Base-by-base conservation (phyloP, 1,140 invertebrate genomes). In the Drosophila triauraria region DNA sequence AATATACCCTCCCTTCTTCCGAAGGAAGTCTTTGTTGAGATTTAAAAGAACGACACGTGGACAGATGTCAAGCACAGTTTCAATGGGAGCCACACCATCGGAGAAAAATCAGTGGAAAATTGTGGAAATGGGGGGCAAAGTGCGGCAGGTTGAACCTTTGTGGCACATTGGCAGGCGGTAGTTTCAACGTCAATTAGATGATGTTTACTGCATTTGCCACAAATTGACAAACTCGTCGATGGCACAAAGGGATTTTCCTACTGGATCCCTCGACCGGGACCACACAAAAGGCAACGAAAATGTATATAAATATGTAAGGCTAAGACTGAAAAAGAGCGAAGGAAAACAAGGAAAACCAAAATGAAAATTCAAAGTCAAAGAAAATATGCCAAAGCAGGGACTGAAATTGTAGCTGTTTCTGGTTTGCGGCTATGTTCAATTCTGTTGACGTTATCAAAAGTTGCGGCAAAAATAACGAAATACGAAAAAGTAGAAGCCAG, bases 371-470 rank as follows among this genome's bases (percentile, higher is more conserved):
- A 85, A 86, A 75, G 78, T 64, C 71, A 63, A 74, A 75, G 62
- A 75, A 79, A 83, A 77, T 83, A 79, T 83, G 81, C 71, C 81
- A 76, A 53, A 62, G 75, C 48, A 70, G 62, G 20, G 51, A 61
- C 48, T 47, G 64, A 58, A 60, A 70, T 56, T 83, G 60, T 74
- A 71, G 48, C 48, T 77, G 62, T 60, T 72, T 67, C 51, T 87
- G 83, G 80, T 80, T 87, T 87, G 83, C 80, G 83, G 84, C 83
- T 58, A 76, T 78, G 80, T 81, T 88, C 85, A 58, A 78, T 88
- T 83, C 77, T 75, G 84, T 88, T 87, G 84, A 88, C 84, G 85
- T 88, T 87, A 87, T 87, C 84, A 87, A 90, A 87, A 87, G 77
- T 88, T 87, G 84, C 75, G 84, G 72, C 43, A 58, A 44, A 57